These are phyloP conservation scores for Phymastichus coffea DNA, from an alignment of 1,140 invertebrate species.

Conservation along the genomic window DNA sequence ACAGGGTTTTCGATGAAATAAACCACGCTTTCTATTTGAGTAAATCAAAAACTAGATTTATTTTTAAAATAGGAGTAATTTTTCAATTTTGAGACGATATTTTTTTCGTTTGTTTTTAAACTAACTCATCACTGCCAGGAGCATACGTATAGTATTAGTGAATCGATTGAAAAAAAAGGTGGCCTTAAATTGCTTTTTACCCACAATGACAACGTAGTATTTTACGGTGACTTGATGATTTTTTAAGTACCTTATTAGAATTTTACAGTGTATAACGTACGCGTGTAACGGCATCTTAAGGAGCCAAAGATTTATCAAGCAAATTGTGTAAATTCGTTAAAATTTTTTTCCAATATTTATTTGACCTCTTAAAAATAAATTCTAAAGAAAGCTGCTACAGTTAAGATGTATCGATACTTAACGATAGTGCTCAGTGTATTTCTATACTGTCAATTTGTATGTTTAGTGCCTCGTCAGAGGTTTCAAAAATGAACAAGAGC, in stretches of 20 bases:
- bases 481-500: slow-evolving; percentile 20
- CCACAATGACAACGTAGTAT: slow-evolving; percentile 23
- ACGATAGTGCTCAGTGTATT: slow-evolving; percentile 24
- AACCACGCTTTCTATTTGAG: slow-evolving; percentile 16
- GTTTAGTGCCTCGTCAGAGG: slow-evolving; percentile 24
- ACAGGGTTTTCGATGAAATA: too few species aligned
- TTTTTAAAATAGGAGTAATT: slow-evolving; percentile 20
- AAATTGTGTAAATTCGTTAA: slow-evolving; percentile 27
- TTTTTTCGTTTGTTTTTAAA: slow-evolving; percentile 18
- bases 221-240: slow-evolving; percentile 20
- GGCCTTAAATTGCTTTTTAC: slow-evolving; percentile 20
- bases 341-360: slow-evolving; percentile 24
- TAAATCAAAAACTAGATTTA: slow-evolving; percentile 4
- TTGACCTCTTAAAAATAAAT: slow-evolving; percentile 29
- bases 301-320: slow-evolving; percentile 34
- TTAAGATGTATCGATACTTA: slow-evolving; percentile 24
- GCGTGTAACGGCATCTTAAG: slow-evolving; percentile 29
- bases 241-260: slow-evolving; percentile 25
- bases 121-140: slow-evolving; percentile 19
- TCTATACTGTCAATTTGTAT: slow-evolving; percentile 15
- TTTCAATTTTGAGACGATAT: slow-evolving; percentile 11
- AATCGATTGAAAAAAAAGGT: slow-evolving; percentile 23
- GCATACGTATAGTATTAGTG: slow-evolving; percentile 18
- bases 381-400: slow-evolving; percentile 22
- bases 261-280: too few species aligned